Conservation (phyloP, 2,888 invertebrate species). For the Melanostoma scalare region DNA sequence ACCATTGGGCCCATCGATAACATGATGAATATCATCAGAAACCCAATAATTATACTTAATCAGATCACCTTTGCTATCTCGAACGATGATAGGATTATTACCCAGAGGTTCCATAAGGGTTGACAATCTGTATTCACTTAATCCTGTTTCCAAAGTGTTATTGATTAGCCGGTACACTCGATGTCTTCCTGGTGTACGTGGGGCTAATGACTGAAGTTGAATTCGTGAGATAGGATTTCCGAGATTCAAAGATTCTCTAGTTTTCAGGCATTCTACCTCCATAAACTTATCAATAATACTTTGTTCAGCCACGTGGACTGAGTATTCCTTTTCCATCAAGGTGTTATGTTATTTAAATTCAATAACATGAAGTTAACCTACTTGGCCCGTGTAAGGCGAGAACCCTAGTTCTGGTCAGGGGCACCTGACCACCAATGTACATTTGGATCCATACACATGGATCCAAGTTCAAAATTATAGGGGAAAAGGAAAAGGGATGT, state of each 20-base stretch:
- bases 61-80: background rate
- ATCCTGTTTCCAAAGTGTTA: slow-evolving; percentile 1
- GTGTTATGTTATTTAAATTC: too few species aligned
- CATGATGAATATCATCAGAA: background rate
- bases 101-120: background rate
- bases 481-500: too few species aligned
- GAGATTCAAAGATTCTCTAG: background rate
- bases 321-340: too few species aligned
- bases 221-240: slow-evolving; percentile 8
- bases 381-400: too few species aligned
- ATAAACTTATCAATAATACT: background rate
- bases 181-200: background rate
- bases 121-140: background rate
- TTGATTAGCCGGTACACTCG: slow-evolving; percentile 8
- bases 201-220: slow-evolving; percentile 9
- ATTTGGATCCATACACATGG: too few species aligned
- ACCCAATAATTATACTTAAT: slow-evolving; percentile 1
- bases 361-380: too few species aligned
- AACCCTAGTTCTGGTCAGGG: too few species aligned
- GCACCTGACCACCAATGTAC: too few species aligned
- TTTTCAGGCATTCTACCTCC: background rate
- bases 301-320: slow-evolving; percentile 13
- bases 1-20: background rate
- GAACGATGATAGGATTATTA: slow-evolving; percentile 11
- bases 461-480: too few species aligned